These are phyloP conservation scores for Pararge aegeria DNA, from an alignment of 1,140 invertebrate species.

Conservation along the genomic window DNA sequence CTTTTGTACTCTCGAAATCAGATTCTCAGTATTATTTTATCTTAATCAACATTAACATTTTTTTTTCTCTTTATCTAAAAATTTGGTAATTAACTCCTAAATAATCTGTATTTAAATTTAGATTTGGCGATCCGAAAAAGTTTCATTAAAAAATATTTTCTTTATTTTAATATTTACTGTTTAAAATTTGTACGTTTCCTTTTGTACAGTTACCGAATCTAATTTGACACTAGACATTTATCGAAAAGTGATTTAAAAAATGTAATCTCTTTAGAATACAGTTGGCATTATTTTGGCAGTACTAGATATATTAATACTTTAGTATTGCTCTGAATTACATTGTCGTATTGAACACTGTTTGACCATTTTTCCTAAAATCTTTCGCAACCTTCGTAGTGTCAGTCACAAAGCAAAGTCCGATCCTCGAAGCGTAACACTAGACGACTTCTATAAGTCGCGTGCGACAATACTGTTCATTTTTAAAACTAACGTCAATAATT, in stretches of 20 bases:
- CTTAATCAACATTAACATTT: constrained; percentile 71
- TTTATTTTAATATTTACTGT: constrained; percentile 70
- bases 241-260: constrained; percentile 72
- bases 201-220: constrained; percentile 79
- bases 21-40: constrained; percentile 76
- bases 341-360: constrained; percentile 75
- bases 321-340: constrained; percentile 79
- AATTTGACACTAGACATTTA: constrained; percentile 78
- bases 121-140: constrained; percentile 78
- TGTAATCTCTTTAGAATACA: constrained; percentile 70
- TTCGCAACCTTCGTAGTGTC: constrained; percentile 35
- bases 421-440: constrained; percentile 57
- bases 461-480: constrained; percentile 73
- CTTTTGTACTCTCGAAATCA: constrained; percentile 77
- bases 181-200: constrained; percentile 77
- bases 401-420: constrained; percentile 53
- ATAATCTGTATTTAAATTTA: constrained; percentile 77
- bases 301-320: constrained; percentile 78
- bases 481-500: constrained; percentile 76
- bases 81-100: constrained; percentile 71
- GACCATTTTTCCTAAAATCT: constrained; percentile 40
- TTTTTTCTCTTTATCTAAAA: constrained; percentile 60
- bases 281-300: constrained; percentile 78
- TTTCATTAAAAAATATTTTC: constrained; percentile 76
- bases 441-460: constrained; percentile 47